phyloP scores from a whole-genome alignment of 2,113 vertebrate genomes.

The Eurypyga helias region DNA sequence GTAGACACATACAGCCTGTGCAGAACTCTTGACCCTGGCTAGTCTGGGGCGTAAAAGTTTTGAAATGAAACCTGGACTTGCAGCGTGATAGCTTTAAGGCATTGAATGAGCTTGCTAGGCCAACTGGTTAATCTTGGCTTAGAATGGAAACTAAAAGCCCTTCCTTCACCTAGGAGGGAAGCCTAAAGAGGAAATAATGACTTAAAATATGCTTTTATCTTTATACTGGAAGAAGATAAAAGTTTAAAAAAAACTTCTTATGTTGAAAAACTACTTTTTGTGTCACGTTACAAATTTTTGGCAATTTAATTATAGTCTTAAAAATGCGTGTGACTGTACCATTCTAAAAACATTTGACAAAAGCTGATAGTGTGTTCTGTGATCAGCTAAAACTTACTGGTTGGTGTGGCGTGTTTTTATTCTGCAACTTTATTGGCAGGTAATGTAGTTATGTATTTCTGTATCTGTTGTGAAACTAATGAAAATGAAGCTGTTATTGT shows the following conservation, averaged over 20 bases:
- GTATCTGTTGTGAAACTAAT: not conserved
- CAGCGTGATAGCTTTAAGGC: not conserved
- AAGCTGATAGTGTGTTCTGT: not conserved
- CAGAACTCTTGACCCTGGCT: not conserved
- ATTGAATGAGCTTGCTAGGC: not conserved
- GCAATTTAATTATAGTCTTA: not conserved
- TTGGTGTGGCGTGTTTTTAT: not conserved
- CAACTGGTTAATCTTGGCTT: not conserved
- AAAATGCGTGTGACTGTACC: not conserved
- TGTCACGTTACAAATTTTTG: not conserved
- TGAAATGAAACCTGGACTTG: not conserved
- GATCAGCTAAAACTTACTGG: not conserved
- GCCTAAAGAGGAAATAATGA: not conserved
- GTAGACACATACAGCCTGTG: not conserved
- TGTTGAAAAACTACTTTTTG: not conserved
- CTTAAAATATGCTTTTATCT: not conserved
- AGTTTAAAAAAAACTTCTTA: not conserved
- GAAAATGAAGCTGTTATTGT: slow-evolving; percentile 32
- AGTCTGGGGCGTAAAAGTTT: not conserved
- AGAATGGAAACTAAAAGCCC: slow-evolving; percentile 7
- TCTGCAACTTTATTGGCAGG: not conserved
- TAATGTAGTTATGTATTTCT: not conserved
- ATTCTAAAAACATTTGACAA: not conserved
- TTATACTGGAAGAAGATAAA: not conserved
- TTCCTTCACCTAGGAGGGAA: not conserved